phyloP scores from a whole-genome alignment of 2,797 vertebrate species.

The Pseudomugil tenellus region DNA sequence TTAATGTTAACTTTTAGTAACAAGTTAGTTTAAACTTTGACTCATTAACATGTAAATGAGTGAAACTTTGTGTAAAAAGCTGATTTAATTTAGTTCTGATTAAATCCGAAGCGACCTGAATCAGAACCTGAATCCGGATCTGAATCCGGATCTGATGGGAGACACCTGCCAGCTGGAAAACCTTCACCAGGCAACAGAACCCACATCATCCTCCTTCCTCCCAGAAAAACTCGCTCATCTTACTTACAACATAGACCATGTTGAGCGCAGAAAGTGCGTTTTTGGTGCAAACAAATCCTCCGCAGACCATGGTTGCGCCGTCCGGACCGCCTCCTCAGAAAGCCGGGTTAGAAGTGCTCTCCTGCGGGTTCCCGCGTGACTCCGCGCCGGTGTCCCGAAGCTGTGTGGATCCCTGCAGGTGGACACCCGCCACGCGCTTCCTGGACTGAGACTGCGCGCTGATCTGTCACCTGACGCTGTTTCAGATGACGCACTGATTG shows the following conservation, averaged over 20 bases:
- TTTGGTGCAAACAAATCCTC: slow-evolving; percentile 67
- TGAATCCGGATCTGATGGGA: too few species aligned
- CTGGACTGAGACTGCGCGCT: slow-evolving; percentile 36
- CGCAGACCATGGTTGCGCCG: slow-evolving; percentile 59
- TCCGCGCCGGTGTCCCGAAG: neutral
- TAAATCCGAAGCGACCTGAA: too few species aligned
- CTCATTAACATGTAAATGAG: too few species aligned
- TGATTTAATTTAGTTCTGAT: too few species aligned
- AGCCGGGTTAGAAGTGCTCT: neutral
- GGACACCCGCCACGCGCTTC: neutral
- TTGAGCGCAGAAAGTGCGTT: slow-evolving; percentile 70
- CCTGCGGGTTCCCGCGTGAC: neutral
- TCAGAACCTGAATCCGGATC: too few species aligned
- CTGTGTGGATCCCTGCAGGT: slow-evolving; percentile 13
- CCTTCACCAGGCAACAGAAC: too few species aligned
- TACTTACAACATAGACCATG: slow-evolving; percentile 56
- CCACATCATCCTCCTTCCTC: too few species aligned
- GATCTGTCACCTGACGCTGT: slow-evolving; percentile 42
- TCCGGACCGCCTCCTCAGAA: neutral
- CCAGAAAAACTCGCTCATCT: too few species aligned
- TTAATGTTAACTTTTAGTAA: too few species aligned
- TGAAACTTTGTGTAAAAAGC: too few species aligned
- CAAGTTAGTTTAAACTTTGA: too few species aligned
- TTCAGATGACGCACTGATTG: neutral
- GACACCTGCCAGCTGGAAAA: too few species aligned